Evolutionary conservation across 2,113 vertebrate genomes (phyloP).

Genomic region (Eublepharis macularius): DNA sequence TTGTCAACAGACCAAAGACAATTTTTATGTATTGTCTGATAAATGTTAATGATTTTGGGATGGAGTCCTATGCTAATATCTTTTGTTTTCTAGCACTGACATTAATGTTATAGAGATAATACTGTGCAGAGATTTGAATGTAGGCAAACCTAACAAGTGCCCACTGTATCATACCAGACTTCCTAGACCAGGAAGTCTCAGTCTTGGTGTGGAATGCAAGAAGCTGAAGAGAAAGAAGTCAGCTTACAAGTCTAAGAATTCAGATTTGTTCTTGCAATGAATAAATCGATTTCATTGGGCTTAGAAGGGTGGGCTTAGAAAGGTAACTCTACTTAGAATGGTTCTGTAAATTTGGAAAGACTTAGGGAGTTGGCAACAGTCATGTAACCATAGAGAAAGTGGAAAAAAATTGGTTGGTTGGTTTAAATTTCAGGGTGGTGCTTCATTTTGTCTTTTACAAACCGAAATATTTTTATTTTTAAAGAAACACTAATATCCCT

Average conservation of each 20-base stretch:
- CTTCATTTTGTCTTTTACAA: not conserved
- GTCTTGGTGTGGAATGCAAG: too few species aligned
- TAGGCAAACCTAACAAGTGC: not conserved
- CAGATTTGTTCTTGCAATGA: too few species aligned
- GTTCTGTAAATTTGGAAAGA: not conserved
- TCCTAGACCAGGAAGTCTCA: too few species aligned
- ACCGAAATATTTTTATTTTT: not conserved
- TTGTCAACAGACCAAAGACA: not conserved
- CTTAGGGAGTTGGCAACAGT: not conserved
- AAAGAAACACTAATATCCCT: not conserved
- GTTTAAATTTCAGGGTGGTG: not conserved
- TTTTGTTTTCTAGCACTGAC: not conserved
- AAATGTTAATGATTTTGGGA: not conserved
- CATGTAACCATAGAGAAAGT: not conserved
- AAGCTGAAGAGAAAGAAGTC: too few species aligned
- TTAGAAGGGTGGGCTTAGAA: too few species aligned
- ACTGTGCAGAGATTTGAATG: not conserved
- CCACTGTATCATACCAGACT: too few species aligned
- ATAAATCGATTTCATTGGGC: too few species aligned
- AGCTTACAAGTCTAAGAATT: too few species aligned
- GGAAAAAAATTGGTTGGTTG: not conserved
- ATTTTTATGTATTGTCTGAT: not conserved
- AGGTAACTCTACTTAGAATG: too few species aligned
- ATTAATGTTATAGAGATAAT: not conserved
- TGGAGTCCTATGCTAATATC: too few species aligned